phyloP scores from a whole-genome alignment of 1,140 invertebrate species.

The Chironomus striatipennis region DNA sequence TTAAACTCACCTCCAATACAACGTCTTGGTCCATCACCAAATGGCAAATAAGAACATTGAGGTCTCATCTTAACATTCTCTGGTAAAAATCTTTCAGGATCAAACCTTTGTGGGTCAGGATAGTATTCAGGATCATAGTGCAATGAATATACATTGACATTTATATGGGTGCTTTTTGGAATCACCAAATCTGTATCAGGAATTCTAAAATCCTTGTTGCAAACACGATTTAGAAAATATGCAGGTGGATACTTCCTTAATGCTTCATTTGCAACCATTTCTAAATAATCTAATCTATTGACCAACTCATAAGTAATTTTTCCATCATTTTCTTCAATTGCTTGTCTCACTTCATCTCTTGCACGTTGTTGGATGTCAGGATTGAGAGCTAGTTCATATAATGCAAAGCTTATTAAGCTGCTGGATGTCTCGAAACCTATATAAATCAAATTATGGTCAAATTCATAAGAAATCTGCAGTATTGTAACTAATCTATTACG shows the following conservation, averaged over 20 bases:
- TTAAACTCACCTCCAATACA: conserved; percentile 41
- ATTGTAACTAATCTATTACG: too few species aligned
- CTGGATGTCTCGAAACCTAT: conserved; percentile 7
- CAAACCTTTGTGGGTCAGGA: conserved; percentile 45
- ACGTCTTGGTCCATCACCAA: conserved; percentile 42
- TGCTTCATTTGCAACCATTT: conserved; percentile 30
- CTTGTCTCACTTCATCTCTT: background rate
- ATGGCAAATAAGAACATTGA: conserved; percentile 35
- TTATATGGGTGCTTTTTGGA: conserved; percentile 35
- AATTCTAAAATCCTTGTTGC: conserved; percentile 39
- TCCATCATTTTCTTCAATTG: background rate
- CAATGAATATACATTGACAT: conserved; percentile 35
- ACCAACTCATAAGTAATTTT: conserved; percentile 3
- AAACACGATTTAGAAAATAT: conserved; percentile 36
- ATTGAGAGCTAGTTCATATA: conserved; percentile 23
- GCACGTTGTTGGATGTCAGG: background rate
- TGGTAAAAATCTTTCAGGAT: conserved; percentile 43
- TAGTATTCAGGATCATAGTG: conserved; percentile 53
- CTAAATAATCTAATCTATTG: background rate
- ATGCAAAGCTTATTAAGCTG: background rate
- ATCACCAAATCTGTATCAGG: conserved; percentile 34
- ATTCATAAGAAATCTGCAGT: too few species aligned
- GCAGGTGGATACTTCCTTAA: conserved; percentile 42
- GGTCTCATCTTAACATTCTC: conserved; percentile 34
- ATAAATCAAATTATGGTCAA: too few species aligned